Evolutionary conservation across 2,888 invertebrate species (phyloP), one percentile per base, ranked within the genome.

Genomic region (Rhopalosiphum nymphaeae): DNA sequence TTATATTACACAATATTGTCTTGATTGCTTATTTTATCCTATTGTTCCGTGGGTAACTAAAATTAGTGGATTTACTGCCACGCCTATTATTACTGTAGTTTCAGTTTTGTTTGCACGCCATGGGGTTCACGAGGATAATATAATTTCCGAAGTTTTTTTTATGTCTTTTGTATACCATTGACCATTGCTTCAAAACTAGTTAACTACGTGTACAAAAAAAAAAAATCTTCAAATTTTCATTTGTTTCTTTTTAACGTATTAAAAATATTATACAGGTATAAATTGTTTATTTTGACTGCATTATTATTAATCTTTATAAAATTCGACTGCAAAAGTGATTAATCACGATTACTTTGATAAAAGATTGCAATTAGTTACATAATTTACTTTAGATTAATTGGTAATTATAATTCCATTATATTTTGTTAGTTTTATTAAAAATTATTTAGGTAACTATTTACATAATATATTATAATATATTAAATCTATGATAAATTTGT

Each of bases 11-110:
- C 90, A 90, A 90, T 90, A 61, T 46, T 90, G 61, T 90, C 61
- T 90, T 90, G 61, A 90, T 90, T 90, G 90, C 90, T 90, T 67
- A 90, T 90, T 90, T n/a, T 67, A 44, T 90, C 29, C 90, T 26
- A 25, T 90, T 90, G 61, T 90, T 90, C 61, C 29, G 29, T 4
- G n/a, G 61, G 61, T n/a, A n/a, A 90, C 90, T 67, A 46, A 90
- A 67, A 90, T 90, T 67, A 90, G 61, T 90, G 21, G 46, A 90
- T 90, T 90, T 90, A 67, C 46, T 61, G 42, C 61, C 90, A 90
- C 90, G 61, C 61, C 90, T 67, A 46, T 90, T 56, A 89, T 42
- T 89, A 36, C 42, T 86, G 29, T 78, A 26, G 42, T 89, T 57
- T 57, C 57, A 29, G 21, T 90, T 90, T 61, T 67, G n/a, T 67